Evolutionary conservation across 2,888 invertebrate genomes (phyloP).

Genomic region (Catocala fraxini): DNA sequence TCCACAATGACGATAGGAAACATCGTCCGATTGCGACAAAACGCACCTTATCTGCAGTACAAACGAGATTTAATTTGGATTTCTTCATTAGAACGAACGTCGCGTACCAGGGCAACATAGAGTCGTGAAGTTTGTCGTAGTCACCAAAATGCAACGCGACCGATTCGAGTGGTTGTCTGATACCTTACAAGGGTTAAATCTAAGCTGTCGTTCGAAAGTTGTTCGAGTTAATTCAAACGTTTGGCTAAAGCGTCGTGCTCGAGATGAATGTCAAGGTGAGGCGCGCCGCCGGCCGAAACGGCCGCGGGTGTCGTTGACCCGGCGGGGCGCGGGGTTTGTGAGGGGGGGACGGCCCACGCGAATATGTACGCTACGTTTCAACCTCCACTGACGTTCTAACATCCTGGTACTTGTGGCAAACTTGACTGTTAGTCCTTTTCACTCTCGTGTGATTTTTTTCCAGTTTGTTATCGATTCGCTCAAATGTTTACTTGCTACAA

Average conservation of each 20-base stretch:
- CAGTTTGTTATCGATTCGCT: constrained; percentile 20
- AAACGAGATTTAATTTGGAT: constrained; percentile 52
- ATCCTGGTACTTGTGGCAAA: constrained; percentile 75
- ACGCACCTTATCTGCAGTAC: constrained; percentile 24
- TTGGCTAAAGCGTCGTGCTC: constrained; percentile 80
- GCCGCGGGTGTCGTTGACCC: constrained; percentile 83
- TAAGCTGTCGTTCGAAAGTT: constrained; percentile 63
- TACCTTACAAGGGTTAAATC: constrained; percentile 53
- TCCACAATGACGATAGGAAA: constrained; percentile 29
- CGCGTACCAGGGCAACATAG: constrained; percentile 62
- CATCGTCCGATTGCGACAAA: constrained; percentile 29
- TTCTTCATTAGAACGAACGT: constrained; percentile 55
- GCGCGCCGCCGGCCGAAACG: constrained; percentile 85
- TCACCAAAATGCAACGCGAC: constrained; percentile 53
- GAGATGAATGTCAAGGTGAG: constrained; percentile 88
- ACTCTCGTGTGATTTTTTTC: constrained; percentile 47
- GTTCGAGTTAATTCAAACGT: constrained; percentile 79
- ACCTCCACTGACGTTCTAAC: constrained; percentile 76
- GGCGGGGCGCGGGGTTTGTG: constrained; percentile 57
- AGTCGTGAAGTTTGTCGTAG: constrained; percentile 50
- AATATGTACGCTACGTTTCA: constrained; percentile 80
- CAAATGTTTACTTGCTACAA: constrained; percentile 8
- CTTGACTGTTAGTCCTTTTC: constrained; percentile 62
- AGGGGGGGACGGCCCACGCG: constrained; percentile 81
- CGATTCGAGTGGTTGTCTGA: constrained; percentile 54